A percentile compares a stretch with the other conserved stretches of the same genome.
Evolutionary conservation across 2,888 invertebrate species (phyloP).

Genomic region (Parnassius glacialis): DNA sequence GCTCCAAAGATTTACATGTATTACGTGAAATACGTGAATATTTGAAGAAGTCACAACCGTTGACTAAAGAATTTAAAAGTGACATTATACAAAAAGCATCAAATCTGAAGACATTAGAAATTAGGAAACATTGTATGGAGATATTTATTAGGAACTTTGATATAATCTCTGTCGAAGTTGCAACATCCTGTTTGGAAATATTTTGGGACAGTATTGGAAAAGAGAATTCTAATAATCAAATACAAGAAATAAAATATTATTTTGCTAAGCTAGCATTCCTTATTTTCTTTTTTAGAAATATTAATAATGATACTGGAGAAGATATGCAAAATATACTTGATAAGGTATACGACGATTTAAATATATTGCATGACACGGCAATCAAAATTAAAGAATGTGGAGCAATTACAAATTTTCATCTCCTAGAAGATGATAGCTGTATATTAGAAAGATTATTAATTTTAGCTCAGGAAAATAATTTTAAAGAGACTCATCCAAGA

Average conservation of each 20-base stretch:
- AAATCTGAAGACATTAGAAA: constrained; percentile 86
- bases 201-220: constrained; percentile 64
- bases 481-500: constrained; percentile 63
- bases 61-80: constrained; percentile 70
- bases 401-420: constrained; percentile 44
- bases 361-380: constrained; percentile 33
- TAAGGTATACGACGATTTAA: constrained; percentile 47
- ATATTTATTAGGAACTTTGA: constrained; percentile 83
- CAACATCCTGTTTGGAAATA: constrained; percentile 73
- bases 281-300: constrained; percentile 60
- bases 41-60: constrained; percentile 79
- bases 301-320: constrained; percentile 53
- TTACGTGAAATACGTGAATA: constrained; percentile 87
- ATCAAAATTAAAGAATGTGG: constrained; percentile 18
- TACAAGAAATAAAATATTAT: constrained; percentile 51
- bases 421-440: constrained; percentile 80
- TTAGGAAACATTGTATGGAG: constrained; percentile 86
- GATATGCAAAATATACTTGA: constrained; percentile 53
- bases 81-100: constrained; percentile 80
- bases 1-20: constrained; percentile 93
- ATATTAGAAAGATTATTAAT: constrained; percentile 84
- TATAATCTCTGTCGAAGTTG: constrained; percentile 82
- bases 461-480: constrained; percentile 74
- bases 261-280: constrained; percentile 58
- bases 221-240: constrained; percentile 41